Evolutionary conservation across 2,113 vertebrate genomes (phyloP), one percentile per base, ranked within the genome.

Genomic region (Plecturocebus donacophilus): DNA sequence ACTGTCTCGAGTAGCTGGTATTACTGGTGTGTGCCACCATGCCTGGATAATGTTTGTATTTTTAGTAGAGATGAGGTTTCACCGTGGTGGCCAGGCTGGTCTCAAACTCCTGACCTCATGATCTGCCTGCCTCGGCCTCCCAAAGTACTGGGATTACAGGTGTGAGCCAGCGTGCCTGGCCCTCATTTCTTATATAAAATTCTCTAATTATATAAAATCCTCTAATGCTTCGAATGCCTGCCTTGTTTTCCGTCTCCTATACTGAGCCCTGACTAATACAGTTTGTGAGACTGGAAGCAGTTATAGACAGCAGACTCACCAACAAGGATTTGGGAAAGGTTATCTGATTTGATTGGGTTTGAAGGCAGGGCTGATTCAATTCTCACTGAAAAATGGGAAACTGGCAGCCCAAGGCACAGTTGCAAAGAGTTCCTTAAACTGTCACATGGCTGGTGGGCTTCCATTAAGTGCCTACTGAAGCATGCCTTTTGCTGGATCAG

Each of bases 221-320:
- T 83, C 83, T 76, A n/a, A 16, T 54, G 47, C 77, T 96, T 85
- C 77, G 83, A 94, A 95, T 42, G 21, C 21, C 23, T 84, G 58
- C 8, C 12, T 19, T 66, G 19, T 54, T 90, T 96, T 95, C 96
- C 83, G 3, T 81, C 30, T 76, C 42, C 56, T 49, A 20, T 49
- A 16, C 1, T 35, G 32, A 87, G n/a, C 76, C 56, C 27, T 93
- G 76, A 81, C 47, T 23, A n/a, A 76, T 47, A 52, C 8, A 88
- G 42, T 27, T 85, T 81, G 20, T 64, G 79, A 87, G 90, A 73
- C 27, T 64, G 20, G 8, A 92, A 79, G 45, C 85, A 20, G 25
- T 76, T 91, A 70, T n/a, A 58, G 71, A 85, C 45, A 87, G 58
- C 42, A 87, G 88, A 81, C 27, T 66, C 75, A 56, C 30, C 79